Evolutionary conservation across 2,888 invertebrate genomes (phyloP), one percentile per base, ranked within the genome.

Genomic region (Sycophila texana): DNA sequence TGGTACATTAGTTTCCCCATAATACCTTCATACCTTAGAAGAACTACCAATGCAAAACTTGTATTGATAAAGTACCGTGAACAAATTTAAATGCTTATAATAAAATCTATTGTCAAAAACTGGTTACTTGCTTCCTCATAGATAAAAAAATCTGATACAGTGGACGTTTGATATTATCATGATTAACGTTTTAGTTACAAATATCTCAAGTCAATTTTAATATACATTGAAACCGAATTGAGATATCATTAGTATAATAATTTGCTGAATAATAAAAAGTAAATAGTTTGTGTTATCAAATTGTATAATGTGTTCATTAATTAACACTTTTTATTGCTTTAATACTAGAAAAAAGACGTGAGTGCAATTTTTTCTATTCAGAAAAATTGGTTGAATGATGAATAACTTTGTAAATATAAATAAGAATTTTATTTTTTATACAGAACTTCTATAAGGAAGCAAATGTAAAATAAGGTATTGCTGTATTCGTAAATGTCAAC

Each of bases 1-100:
- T 14, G 77, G 68, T 81, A 79, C 77, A 79, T 77, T 79, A 81
- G 77, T 63, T 74, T 53, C 51, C 73, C 79, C 66, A 77, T 79
- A 79, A 74, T 39, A 39, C 74, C 72, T 67, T 81, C 74, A 74
- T 72, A 77, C 51, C 18, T 72, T 81, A 79, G 71, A 26, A 57
- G 26, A 73, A 71, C 60, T 49, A 53, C 55, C 16, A n/a, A 60
- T 67, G 30, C 57, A 74, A 72, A 79, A 71, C 65, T 66, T 72
- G 74, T 70, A 63, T 18, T 73, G 51, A 79, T 16, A 71, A 66
- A 70, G 75, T 60, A 60, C 51, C 51, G 26, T 71, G 53, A 5
- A 74, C 57, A 79, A 67, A 60, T 51, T 63, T 55, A 65, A 18
- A 51, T 70, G 70, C 71, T 79, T 75, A 65, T 22, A 71, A 63